Evolutionary conservation across 2,888 invertebrate species (phyloP).

Genomic region (Stegana nigrithorax): DNA sequence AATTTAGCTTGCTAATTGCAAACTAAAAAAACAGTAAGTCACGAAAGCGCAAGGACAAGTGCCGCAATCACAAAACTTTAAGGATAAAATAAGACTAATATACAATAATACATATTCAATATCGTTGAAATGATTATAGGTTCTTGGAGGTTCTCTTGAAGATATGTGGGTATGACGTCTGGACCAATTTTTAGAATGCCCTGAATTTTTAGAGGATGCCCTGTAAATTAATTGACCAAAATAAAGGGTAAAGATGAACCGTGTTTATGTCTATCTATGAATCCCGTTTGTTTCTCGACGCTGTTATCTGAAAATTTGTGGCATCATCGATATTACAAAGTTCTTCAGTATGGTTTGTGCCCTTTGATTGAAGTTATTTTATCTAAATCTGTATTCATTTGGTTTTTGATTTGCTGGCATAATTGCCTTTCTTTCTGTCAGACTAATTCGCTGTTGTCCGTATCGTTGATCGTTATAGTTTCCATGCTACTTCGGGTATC

Average conservation of each 20-base stretch:
- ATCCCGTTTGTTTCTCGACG: not conserved
- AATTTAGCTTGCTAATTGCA: no score
- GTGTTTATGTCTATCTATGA: not conserved
- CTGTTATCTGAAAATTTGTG: not conserved
- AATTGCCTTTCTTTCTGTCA: no score
- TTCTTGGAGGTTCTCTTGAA: not conserved
- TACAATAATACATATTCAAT: not conserved
- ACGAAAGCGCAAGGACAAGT: no score
- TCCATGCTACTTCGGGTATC: no score
- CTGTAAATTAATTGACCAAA: not conserved
- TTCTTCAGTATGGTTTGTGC: not conserved
- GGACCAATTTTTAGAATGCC: not conserved
- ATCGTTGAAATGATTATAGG: not conserved
- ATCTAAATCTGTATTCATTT: not conserved
- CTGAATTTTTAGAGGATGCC: not conserved
- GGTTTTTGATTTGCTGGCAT: not conserved
- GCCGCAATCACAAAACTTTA: no score
- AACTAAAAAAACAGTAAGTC: no score
- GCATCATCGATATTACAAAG: not conserved
- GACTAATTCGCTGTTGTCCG: no score
- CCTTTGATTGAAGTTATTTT: not conserved
- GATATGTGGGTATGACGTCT: not conserved
- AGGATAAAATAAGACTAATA: no score
- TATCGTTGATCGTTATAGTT: no score
- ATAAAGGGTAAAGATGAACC: not conserved